phyloP scores from a whole-genome alignment of 2,797 vertebrate species.

The Melopsittacus undulatus region DNA sequence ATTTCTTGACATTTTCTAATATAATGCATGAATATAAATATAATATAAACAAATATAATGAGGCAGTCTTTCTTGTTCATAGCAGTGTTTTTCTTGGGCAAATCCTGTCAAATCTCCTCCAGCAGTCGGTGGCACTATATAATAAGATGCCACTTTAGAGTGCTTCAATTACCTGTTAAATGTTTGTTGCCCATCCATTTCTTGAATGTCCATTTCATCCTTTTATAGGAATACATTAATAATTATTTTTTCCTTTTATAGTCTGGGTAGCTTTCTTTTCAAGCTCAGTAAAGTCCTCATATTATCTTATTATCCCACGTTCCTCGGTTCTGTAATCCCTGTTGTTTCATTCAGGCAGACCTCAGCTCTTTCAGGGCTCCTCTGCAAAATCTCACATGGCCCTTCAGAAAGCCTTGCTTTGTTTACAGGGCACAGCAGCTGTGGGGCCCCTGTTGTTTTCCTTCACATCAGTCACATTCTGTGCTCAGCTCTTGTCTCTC shows the following conservation, averaged over 20 bases:
- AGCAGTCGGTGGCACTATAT: neutral
- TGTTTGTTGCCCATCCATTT: neutral
- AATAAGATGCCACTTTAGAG: neutral
- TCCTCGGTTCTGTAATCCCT: neutral
- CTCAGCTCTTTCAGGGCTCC: neutral
- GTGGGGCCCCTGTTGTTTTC: slow-evolving; percentile 49
- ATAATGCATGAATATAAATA: neutral
- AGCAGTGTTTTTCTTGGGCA: neutral
- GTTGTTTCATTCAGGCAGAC: neutral
- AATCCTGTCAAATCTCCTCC: neutral
- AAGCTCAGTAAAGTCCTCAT: neutral
- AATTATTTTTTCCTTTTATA: neutral
- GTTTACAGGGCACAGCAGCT: slow-evolving; percentile 59
- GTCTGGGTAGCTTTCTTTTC: neutral
- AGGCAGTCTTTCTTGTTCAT: neutral
- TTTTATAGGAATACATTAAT: neutral
- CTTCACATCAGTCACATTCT: slow-evolving; percentile 40
- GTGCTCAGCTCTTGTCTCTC: slow-evolving; percentile 2
- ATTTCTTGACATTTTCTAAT: neutral
- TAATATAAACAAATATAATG: neutral
- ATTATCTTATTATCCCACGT: neutral
- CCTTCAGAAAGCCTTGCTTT: slow-evolving; percentile 37
- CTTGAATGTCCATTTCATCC: neutral
- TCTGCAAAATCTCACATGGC: slow-evolving; percentile 20
- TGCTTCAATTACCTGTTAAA: neutral